These are phyloP conservation scores for Lichenostomus cassidix DNA, from an alignment of 2,113 vertebrate species.

Conservation along the genomic window DNA sequence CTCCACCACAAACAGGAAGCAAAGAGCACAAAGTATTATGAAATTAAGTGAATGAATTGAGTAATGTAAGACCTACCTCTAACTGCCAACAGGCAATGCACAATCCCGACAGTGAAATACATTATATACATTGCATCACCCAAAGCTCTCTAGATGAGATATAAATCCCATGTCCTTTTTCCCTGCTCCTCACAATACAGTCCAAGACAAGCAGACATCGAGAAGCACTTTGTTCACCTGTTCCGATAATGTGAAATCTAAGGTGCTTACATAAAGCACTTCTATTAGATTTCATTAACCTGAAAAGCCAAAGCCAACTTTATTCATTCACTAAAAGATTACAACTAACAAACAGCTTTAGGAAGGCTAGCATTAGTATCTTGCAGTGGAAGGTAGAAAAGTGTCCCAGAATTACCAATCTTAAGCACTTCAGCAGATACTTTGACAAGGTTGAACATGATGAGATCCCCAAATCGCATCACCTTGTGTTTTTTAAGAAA, in stretches of 20 bases:
- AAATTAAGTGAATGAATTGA: slow-evolving; percentile 43
- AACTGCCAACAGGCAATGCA: slow-evolving; percentile 10
- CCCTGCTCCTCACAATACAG: rapidly evolving
- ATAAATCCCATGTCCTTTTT: background rate
- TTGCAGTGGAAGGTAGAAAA: background rate
- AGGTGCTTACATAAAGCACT: background rate
- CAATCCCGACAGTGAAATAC: slow-evolving; percentile 10
- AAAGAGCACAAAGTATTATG: slow-evolving; percentile 12
- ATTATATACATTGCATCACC: slow-evolving; percentile 37
- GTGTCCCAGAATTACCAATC: background rate
- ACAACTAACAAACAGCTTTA: background rate
- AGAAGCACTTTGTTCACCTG: background rate
- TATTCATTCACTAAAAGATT: background rate
- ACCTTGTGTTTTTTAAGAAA: background rate
- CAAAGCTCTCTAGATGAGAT: background rate
- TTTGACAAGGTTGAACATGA: background rate
- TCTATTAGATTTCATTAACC: background rate
- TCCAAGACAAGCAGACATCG: background rate
- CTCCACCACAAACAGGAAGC: background rate
- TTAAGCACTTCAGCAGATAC: background rate
- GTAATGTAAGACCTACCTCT: background rate
- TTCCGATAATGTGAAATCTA: background rate
- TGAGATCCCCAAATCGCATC: background rate
- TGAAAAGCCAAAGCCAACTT: background rate
- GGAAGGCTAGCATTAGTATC: background rate